Conservation (phyloP, 1,140 invertebrate genomes). For the Monochamus saltuarius region DNA sequence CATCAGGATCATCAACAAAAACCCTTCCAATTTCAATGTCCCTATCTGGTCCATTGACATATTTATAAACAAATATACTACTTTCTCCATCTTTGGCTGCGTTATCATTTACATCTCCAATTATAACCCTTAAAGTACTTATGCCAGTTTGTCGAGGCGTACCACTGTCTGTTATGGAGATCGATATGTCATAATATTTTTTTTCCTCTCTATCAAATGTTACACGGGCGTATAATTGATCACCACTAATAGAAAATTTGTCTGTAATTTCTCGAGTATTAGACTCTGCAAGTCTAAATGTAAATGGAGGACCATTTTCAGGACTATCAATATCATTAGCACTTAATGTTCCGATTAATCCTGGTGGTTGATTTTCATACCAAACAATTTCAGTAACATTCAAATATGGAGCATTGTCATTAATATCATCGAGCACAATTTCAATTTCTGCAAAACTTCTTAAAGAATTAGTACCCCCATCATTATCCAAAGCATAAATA, state of each 20-base stretch:
- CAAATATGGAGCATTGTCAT: conserved; percentile 86
- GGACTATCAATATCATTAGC: conserved; percentile 78
- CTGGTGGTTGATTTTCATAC: conserved; percentile 73
- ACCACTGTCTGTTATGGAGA: conserved; percentile 83
- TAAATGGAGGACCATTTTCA: conserved; percentile 81
- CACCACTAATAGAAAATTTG: conserved; percentile 61
- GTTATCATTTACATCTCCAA: conserved; percentile 91
- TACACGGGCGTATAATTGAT: conserved; percentile 60
- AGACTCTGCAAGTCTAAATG: conserved; percentile 66
- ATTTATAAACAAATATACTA: conserved; percentile 90
- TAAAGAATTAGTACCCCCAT: conserved; percentile 63
- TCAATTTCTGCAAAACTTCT: conserved; percentile 67
- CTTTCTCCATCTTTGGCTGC: conserved; percentile 78
- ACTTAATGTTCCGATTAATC: conserved; percentile 67
- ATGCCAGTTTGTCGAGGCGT: conserved; percentile 68
- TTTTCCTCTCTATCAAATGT: conserved; percentile 86
- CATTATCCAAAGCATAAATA: conserved; percentile 81
- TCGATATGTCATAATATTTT: conserved; percentile 84
- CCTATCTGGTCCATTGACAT: conserved; percentile 58
- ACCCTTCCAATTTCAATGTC: conserved; percentile 84
- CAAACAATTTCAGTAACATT: conserved; percentile 78
- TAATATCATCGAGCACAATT: conserved; percentile 79
- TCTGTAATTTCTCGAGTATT: conserved; percentile 67
- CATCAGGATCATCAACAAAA: conserved; percentile 87
- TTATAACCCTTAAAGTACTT: conserved; percentile 79